A percentile compares a stretch with the other conserved stretches of the same genome.
Conservation (phyloP, 2,888 invertebrate genomes). For the Xiphydria camelus region DNA sequence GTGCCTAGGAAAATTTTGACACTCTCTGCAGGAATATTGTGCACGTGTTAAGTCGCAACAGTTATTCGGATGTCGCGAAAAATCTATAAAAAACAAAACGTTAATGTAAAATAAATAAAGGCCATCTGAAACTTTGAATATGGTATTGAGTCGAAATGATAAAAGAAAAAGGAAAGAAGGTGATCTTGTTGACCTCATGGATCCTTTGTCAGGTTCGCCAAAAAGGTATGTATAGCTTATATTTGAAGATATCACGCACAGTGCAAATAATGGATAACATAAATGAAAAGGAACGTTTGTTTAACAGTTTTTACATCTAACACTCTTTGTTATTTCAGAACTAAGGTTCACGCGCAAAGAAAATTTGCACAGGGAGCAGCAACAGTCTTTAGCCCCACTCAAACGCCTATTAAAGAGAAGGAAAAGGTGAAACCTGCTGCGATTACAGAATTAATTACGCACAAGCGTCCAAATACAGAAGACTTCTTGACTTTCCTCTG, state of each 20-base stretch:
- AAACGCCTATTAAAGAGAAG: conserved; percentile 66
- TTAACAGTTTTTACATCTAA: too few relatives aligned
- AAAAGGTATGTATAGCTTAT: conserved; percentile 48
- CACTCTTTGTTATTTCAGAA: conserved; percentile 58
- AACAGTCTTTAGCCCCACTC: conserved; percentile 61
- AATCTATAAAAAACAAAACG: conserved; percentile 7
- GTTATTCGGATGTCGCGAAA: too few relatives aligned
- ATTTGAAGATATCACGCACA: too few relatives aligned
- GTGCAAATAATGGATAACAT: too few relatives aligned
- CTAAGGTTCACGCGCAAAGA: conserved; percentile 82
- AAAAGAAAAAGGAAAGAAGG: conserved; percentile 55
- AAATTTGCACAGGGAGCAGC: conserved; percentile 85
- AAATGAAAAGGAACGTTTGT: too few relatives aligned
- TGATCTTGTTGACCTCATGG: conserved; percentile 55
- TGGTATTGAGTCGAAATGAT: conserved; percentile 55
- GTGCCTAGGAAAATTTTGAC: too few relatives aligned
- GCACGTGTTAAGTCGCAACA: too few relatives aligned
- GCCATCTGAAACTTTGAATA: conserved; percentile 37
- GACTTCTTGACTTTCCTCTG: conserved; percentile 85
- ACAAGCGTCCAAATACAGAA: conserved; percentile 78
- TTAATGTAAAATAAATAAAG: background rate
- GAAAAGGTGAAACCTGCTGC: conserved; percentile 60
- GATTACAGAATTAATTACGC: conserved; percentile 67
- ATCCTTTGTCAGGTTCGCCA: conserved; percentile 49
- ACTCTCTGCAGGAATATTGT: too few relatives aligned